Evolutionary conservation across 1,140 invertebrate species (phyloP), one percentile per base, ranked within the genome.

Genomic region (Drosophila saltans): DNA sequence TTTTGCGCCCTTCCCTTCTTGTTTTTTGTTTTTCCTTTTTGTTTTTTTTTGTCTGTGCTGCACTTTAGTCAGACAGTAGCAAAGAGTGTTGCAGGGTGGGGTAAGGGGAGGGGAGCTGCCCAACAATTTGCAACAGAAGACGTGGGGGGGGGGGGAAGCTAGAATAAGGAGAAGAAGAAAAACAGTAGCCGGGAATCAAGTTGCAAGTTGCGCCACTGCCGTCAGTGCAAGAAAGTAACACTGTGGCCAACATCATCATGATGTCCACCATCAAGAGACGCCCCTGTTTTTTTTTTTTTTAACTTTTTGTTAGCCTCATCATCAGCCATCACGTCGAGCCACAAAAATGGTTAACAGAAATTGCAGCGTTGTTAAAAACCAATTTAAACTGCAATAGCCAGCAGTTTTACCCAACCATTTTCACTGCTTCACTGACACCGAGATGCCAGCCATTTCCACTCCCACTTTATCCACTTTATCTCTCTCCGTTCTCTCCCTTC

Each of bases 361-460:
- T 86, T 81, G 82, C 78, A 86, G 78, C 69, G 81, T 81, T 84
- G 81, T 85, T 85, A 85, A 85, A 85, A 85, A 85, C 82, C 83
- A 65, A 81, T 85, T 86, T 64, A 66, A 78, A 75, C 72, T 78
- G 82, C 71, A 76, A 21, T 69, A 71, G 75, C 70, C 80, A 75
- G 71, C 73, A 84, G 52, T 80, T 78, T 78, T 59, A 39, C 1
- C 16, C 33, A 33, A 10, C 33, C 33, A 36, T 36, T 36, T 36
- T 36, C 33, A 6, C 33, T 36, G 33, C 33, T 36, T 36, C 33
- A 36, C 33, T 36, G 33, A 36, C 33, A 36, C 33, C 33, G 33
- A 36, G 33, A 36, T 5, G 6, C 3, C 33, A 36, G 3, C 33
- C 48, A 21, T 11, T 7, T 24, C 16, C 48, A 7, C 21, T 2